Evolutionary conservation across 2,797 vertebrate species (phyloP).

Genomic region (Catharus ustulatus): DNA sequence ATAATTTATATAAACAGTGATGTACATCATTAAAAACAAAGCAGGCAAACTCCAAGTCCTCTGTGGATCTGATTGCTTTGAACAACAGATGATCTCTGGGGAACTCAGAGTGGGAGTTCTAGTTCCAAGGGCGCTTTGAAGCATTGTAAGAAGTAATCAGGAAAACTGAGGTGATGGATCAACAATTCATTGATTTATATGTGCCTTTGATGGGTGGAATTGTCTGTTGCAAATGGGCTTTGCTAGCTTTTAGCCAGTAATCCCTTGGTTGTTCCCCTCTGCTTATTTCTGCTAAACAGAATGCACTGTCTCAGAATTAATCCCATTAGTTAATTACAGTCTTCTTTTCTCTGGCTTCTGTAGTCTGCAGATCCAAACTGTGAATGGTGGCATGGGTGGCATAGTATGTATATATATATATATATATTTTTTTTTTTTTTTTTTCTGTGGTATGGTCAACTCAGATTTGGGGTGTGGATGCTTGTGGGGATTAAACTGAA

Average conservation of each 20-base stretch:
- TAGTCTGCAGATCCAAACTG: neutral
- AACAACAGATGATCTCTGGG: constrained; percentile 1
- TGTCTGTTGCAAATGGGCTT: neutral
- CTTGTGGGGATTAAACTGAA: neutral
- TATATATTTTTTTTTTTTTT: no score
- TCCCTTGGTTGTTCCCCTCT: neutral
- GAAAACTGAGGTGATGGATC: constrained; percentile 31
- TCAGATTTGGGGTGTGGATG: neutral
- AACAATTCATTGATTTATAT: constrained; percentile 13
- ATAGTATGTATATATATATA: no score
- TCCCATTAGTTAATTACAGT: constrained; percentile 16
- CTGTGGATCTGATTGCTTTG: neutral
- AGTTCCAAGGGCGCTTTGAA: neutral
- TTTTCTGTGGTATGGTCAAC: neutral
- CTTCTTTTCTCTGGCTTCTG: neutral
- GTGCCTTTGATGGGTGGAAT: neutral
- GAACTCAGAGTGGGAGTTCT: neutral
- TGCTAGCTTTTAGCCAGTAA: constrained; percentile 11
- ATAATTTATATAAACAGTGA: constrained; percentile 27
- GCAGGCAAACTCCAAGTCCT: neutral
- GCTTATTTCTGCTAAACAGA: neutral
- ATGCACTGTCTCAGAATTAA: neutral
- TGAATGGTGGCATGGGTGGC: neutral
- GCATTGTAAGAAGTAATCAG: neutral
- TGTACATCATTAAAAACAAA: constrained; percentile 28